A percentile compares a stretch with the other conserved stretches of the same genome.
phyloP scores from a whole-genome alignment of 2,113 vertebrate genomes.

The Eurystomus gularis region DNA sequence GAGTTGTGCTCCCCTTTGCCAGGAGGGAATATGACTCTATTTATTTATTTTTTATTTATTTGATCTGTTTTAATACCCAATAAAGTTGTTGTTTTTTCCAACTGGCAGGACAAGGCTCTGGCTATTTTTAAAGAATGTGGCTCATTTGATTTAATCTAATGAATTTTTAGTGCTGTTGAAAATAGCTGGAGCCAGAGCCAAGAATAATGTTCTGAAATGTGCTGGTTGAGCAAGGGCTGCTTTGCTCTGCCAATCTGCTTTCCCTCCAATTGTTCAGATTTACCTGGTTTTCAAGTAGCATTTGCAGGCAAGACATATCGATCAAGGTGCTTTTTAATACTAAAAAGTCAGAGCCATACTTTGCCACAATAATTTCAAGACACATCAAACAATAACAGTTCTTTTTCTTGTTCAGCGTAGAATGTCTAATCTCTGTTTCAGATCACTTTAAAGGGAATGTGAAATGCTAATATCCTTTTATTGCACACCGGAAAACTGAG shows the following conservation, averaged over 20 bases:
- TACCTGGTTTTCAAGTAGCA: not conserved
- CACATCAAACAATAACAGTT: not conserved
- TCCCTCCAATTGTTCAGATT: not conserved
- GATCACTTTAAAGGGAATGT: not conserved
- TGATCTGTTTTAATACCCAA: slow-evolving; percentile 46
- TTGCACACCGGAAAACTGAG: not conserved
- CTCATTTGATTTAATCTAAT: slow-evolving; percentile 62
- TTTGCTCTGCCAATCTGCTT: not conserved
- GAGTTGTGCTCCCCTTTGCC: not conserved
- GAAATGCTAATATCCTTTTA: not conserved
- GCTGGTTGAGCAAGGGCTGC: slow-evolving; percentile 20
- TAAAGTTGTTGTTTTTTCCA: slow-evolving; percentile 58
- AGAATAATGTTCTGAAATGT: slow-evolving; percentile 60
- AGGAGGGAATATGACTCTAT: slow-evolving; percentile 12
- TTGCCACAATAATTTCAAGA: not conserved
- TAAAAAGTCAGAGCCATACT: not conserved
- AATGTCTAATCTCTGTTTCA: not conserved
- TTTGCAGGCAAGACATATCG: not conserved
- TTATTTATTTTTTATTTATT: slow-evolving; percentile 54
- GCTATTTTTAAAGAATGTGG: slow-evolving; percentile 58
- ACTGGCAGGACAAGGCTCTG: slow-evolving; percentile 2
- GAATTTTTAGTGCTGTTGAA: slow-evolving; percentile 57
- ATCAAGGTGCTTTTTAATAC: not conserved
- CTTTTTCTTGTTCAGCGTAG: not conserved
- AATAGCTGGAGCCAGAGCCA: slow-evolving; percentile 52